phyloP scores from a whole-genome alignment of 2,113 vertebrate species.

The Mesembrinibis cayennensis region DNA sequence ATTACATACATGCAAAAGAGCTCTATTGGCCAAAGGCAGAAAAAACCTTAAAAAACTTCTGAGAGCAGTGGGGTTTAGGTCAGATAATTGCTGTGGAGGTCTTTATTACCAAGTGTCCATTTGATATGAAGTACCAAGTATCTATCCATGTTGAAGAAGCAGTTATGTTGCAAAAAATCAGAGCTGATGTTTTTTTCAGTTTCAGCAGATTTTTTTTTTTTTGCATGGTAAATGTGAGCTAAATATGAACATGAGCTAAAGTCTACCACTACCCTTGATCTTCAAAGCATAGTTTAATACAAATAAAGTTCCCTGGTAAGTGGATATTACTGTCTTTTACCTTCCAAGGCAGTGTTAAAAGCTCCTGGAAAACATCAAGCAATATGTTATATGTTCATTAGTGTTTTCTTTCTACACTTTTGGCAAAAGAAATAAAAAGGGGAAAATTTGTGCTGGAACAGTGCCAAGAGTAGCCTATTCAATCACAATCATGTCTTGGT shows the following conservation, averaged over 20 bases:
- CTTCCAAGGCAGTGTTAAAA: background rate
- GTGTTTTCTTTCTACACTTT: constrained; percentile 39
- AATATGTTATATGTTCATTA: background rate
- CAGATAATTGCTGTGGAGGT: background rate
- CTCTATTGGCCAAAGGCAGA: background rate
- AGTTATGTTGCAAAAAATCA: background rate
- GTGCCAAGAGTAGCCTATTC: constrained; percentile 30
- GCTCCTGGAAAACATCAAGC: background rate
- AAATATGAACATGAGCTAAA: background rate
- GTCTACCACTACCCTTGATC: background rate
- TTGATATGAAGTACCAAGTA: background rate
- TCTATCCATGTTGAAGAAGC: background rate
- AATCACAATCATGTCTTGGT: constrained; percentile 55
- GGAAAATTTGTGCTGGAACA: constrained; percentile 17
- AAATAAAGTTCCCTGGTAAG: background rate
- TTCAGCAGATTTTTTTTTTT: background rate
- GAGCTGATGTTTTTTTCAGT: background rate
- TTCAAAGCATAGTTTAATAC: background rate
- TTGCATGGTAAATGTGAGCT: background rate
- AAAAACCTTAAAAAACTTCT: background rate
- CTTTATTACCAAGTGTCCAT: background rate
- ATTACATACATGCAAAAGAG: background rate
- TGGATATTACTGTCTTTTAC: background rate
- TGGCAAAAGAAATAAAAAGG: constrained; percentile 31
- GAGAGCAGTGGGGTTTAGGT: background rate